A percentile compares a stretch with the other conserved stretches of the same genome.
These are phyloP conservation scores for Raja brachyura DNA, from an alignment of 2,113 vertebrate genomes.

Conservation along the genomic window DNA sequence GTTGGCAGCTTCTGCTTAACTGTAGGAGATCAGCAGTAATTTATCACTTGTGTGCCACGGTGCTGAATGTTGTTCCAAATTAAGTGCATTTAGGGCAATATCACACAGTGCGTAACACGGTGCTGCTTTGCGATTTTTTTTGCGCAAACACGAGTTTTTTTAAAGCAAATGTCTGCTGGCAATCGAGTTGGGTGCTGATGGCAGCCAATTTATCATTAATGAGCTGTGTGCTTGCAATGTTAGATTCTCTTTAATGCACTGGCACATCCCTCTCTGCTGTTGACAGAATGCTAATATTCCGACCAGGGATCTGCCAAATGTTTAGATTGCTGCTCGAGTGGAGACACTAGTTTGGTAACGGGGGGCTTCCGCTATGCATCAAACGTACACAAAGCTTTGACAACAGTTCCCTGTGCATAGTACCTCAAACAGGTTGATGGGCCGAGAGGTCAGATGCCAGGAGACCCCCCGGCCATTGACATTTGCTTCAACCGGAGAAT, in stretches of 20 bases:
- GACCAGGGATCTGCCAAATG: neutral
- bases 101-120: neutral
- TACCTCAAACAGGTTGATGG: neutral
- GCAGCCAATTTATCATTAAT: neutral
- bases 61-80: conserved; percentile 28
- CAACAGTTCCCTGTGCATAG: neutral
- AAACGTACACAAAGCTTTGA: neutral
- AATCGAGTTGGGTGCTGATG: neutral
- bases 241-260: neutral
- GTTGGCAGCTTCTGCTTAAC: conserved; percentile 23
- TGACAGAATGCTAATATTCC: neutral
- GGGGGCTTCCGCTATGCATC: neutral
- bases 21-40: neutral
- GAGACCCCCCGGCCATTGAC: neutral
- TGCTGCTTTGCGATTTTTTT: neutral
- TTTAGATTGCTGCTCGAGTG: neutral
- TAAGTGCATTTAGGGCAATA: neutral
- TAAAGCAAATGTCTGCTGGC: neutral
- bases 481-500: neutral
- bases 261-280: conserved; percentile 9
- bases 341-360: neutral
- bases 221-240: neutral
- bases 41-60: neutral
- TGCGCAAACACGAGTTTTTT: neutral
- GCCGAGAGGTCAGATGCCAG: no score